These are phyloP conservation scores for Callopanchax toddi DNA, from an alignment of 2,113 vertebrate genomes.

Conservation along the genomic window DNA sequence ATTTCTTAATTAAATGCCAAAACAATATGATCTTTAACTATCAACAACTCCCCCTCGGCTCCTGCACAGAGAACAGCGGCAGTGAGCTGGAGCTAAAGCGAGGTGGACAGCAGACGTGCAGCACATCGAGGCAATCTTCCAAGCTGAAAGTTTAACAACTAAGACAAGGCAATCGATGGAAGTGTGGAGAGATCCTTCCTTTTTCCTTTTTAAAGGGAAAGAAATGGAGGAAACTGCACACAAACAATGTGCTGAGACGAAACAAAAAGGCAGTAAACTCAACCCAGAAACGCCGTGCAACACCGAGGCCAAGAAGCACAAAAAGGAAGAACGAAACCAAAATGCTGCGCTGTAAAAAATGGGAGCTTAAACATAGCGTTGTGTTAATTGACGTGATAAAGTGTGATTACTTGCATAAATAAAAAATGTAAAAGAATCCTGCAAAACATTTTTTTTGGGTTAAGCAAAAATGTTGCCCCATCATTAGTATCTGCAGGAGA, in stretches of 20 bases:
- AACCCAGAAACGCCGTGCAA: constrained; percentile 14
- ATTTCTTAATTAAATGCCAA: constrained; percentile 83
- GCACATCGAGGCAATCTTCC: constrained; percentile 34
- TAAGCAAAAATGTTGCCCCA: constrained; percentile 28
- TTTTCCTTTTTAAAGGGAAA: neutral
- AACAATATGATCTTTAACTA: constrained; percentile 79
- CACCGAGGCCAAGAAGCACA: constrained; percentile 1
- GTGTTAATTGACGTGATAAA: constrained; percentile 62
- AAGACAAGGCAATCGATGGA: constrained; percentile 48
- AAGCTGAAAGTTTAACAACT: constrained; percentile 50
- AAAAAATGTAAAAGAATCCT: constrained; percentile 7
- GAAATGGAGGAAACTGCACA: neutral
- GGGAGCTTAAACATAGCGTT: constrained; percentile 5
- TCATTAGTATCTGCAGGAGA: constrained; percentile 44
- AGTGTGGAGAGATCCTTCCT: neutral
- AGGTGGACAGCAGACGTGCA: constrained; percentile 58
- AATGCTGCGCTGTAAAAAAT: constrained; percentile 6
- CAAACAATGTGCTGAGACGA: constrained; percentile 22
- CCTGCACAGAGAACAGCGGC: constrained; percentile 18
- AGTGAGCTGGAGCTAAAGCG: constrained; percentile 50
- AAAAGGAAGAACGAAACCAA: constrained; percentile 28
- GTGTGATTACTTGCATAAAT: constrained; percentile 23
- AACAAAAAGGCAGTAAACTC: constrained; percentile 31
- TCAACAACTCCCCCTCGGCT: constrained; percentile 60
- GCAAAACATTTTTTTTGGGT: constrained; percentile 18